Percentiles rank a stretch among this genome's conserved stretches.
Evolutionary conservation across 2,113 vertebrate species (phyloP).

Genomic region (Balaeniceps rex): DNA sequence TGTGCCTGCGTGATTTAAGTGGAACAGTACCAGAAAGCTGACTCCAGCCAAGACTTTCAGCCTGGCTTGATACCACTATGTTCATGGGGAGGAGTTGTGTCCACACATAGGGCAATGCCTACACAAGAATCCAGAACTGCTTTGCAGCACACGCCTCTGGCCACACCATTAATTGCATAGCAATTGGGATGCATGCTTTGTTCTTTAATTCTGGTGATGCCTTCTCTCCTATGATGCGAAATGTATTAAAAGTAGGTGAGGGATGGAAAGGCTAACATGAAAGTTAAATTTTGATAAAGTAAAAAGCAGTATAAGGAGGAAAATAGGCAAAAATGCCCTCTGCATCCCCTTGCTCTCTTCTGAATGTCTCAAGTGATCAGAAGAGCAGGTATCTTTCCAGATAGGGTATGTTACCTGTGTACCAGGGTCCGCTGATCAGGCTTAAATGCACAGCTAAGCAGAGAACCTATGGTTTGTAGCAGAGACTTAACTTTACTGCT

Average conservation of each 20-base stretch:
- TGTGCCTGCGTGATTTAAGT: background rate
- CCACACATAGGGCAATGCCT: background rate
- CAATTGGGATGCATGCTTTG: background rate
- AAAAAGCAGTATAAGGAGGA: background rate
- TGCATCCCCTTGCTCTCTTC: background rate
- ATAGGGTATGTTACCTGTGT: background rate
- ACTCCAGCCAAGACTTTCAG: background rate
- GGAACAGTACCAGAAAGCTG: background rate
- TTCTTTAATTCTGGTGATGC: background rate
- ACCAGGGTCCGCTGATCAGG: background rate
- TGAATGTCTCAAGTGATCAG: background rate
- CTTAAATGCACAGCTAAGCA: background rate
- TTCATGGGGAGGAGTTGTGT: background rate
- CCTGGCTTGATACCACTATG: rapidly evolving
- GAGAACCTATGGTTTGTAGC: background rate
- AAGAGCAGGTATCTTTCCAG: background rate
- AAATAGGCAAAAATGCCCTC: background rate
- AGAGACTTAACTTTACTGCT: background rate
- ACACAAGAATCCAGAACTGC: background rate
- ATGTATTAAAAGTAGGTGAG: background rate
- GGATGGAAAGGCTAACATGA: background rate
- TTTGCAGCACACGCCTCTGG: background rate
- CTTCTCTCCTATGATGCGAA: background rate
- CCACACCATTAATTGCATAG: rapidly evolving
- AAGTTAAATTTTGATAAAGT: background rate